Percentiles rank a stretch among this genome's conserved stretches.
phyloP scores from a whole-genome alignment of 2,888 invertebrate species.

The Orthosia gracilis region DNA sequence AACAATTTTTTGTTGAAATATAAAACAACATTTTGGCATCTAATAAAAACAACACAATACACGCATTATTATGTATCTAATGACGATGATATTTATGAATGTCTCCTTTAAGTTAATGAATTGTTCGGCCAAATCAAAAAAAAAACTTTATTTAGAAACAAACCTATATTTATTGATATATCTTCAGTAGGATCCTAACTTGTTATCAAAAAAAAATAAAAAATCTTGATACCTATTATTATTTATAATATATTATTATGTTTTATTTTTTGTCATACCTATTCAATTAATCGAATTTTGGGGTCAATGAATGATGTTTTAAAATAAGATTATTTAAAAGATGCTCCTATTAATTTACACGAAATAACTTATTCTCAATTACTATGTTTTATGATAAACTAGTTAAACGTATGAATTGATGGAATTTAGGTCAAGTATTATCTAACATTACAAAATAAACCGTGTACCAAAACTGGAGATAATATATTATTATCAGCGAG shows the following conservation, averaged over 20 bases:
- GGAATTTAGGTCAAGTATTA: slow-evolving; percentile 8
- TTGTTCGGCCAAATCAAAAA: too few relatives aligned
- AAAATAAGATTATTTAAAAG: neutral
- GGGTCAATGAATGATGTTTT: neutral
- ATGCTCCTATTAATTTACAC: neutral
- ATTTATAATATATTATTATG: neutral
- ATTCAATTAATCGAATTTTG: neutral
- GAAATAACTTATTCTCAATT: neutral
- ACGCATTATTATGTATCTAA: too few relatives aligned
- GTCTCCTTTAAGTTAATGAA: neutral
- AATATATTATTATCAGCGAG: slow-evolving; percentile 25
- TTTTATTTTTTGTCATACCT: neutral
- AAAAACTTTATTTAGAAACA: neutral
- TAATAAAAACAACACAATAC: too few relatives aligned
- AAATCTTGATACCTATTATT: neutral
- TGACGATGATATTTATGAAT: neutral
- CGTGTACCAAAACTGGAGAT: slow-evolving; percentile 8
- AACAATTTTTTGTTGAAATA: too few relatives aligned
- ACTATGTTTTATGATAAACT: neutral
- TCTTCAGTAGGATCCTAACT: too few relatives aligned
- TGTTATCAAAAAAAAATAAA: too few relatives aligned
- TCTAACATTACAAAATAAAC: slow-evolving; percentile 27
- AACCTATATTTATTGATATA: neutral
- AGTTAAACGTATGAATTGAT: neutral
- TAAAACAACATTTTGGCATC: too few relatives aligned